phyloP scores from a whole-genome alignment of 2,113 vertebrate genomes.

The Stegastes partitus region DNA sequence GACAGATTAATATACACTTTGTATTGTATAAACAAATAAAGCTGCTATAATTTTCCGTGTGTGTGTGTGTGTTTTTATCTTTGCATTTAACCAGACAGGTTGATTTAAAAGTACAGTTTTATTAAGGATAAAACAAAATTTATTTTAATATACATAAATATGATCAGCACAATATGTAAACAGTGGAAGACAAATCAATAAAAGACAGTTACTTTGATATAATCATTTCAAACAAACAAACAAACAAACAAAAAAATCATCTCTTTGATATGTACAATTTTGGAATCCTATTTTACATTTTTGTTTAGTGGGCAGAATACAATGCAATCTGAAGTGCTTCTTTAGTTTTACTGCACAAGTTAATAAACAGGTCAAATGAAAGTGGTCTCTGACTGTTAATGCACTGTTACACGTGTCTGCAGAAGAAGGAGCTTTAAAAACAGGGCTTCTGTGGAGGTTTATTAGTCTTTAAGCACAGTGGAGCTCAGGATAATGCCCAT shows the following conservation, averaged over 20 bases:
- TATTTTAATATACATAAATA: conserved; percentile 67
- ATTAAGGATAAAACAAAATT: conserved; percentile 66
- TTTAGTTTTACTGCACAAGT: conserved; percentile 30
- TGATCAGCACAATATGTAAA: conserved; percentile 61
- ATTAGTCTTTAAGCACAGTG: conserved; percentile 42
- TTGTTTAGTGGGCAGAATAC: conserved; percentile 17
- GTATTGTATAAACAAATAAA: conserved; percentile 31
- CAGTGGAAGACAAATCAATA: conserved; percentile 54
- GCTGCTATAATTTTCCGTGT: background rate
- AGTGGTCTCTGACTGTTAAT: conserved; percentile 45
- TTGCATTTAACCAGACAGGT: background rate
- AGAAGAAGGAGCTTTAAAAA: conserved; percentile 23
- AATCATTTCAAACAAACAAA: conserved; percentile 26
- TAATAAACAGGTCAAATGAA: conserved; percentile 17
- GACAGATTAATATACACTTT: background rate
- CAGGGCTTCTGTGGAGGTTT: conserved; percentile 24
- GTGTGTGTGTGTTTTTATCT: background rate
- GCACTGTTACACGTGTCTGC: conserved; percentile 28
- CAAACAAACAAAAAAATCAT: conserved; percentile 1
- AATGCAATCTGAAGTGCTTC: conserved; percentile 29
- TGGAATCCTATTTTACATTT: conserved; percentile 45
- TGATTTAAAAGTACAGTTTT: conserved; percentile 58
- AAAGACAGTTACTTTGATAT: conserved; percentile 45
- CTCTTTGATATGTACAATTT: conserved; percentile 67
- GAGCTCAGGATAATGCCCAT: conserved; percentile 69